Evolutionary conservation across 2,888 invertebrate species (phyloP).

Genomic region (Disparrhopalites patrizii): DNA sequence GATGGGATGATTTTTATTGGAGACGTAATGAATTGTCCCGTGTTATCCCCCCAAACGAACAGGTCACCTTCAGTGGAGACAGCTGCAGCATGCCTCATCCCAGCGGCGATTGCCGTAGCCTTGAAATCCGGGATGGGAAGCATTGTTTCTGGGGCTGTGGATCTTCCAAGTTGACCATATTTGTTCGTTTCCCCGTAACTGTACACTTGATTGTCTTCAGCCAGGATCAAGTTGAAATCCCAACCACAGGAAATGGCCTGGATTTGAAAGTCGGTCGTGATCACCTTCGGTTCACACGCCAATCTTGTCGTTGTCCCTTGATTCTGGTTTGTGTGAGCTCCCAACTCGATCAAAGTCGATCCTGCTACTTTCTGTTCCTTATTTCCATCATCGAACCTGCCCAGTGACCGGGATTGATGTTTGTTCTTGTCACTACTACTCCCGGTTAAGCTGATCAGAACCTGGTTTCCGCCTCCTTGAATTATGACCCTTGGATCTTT

Average conservation of each 20-base stretch:
- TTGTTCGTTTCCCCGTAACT: constrained; percentile 17
- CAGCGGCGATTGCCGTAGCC: constrained; percentile 58
- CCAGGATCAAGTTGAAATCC: constrained; percentile 20
- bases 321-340: no score
- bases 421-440: no score
- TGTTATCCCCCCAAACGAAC: constrained; percentile 64
- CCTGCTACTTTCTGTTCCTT: no score
- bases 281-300: neutral
- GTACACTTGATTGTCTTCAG: neutral
- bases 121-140: neutral
- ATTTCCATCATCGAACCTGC: no score
- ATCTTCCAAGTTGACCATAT: constrained; percentile 18
- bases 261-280: neutral
- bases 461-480: constrained; percentile 38
- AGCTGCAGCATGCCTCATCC: constrained; percentile 65
- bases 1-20: constrained; percentile 15
- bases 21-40: constrained; percentile 52
- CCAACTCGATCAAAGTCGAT: no score
- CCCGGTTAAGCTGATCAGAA: constrained; percentile 23
- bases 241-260: constrained; percentile 12
- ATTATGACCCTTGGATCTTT: constrained; percentile 14
- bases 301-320: no score
- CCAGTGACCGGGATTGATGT: no score
- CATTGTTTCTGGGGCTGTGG: neutral
- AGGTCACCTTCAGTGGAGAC: constrained; percentile 62